A percentile compares a stretch with the other conserved stretches of the same genome.
Evolutionary conservation across 2,888 invertebrate genomes (phyloP).

Genomic region (Ophioninae sp.): DNA sequence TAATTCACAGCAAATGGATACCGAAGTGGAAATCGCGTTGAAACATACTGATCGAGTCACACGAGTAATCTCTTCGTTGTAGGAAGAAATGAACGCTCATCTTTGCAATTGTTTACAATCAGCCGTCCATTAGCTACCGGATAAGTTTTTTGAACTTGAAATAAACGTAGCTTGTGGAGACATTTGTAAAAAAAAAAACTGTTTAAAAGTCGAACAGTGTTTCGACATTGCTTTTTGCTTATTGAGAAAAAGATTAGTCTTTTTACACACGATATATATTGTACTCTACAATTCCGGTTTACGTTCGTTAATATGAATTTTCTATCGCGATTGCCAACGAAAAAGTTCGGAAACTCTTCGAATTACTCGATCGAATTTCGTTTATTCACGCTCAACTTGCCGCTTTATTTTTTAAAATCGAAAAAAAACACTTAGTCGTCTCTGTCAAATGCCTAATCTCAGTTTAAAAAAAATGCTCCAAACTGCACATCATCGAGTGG

Average conservation of each 20-base stretch:
- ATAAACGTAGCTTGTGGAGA: neutral
- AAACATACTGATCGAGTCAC: neutral
- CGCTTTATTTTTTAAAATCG: neutral
- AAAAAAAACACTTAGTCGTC: neutral
- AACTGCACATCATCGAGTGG: conserved; percentile 10
- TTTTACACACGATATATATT: neutral
- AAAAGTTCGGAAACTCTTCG: neutral
- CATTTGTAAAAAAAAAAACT: neutral
- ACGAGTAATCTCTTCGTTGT: neutral
- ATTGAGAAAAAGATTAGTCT: neutral
- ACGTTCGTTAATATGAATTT: neutral
- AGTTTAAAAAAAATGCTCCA: neutral
- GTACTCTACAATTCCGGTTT: neutral
- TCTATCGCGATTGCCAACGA: neutral
- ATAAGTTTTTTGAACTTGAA: too few species aligned
- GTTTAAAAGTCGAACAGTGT: neutral
- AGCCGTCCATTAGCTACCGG: neutral
- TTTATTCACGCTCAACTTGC: neutral
- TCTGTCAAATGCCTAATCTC: neutral
- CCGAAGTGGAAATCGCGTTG: neutral
- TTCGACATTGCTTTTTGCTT: neutral
- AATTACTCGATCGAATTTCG: neutral
- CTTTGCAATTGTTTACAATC: neutral
- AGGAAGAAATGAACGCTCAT: neutral
- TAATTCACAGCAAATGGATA: neutral